phyloP scores from a whole-genome alignment of 2,113 vertebrate genomes.

The Bubo bubo region DNA sequence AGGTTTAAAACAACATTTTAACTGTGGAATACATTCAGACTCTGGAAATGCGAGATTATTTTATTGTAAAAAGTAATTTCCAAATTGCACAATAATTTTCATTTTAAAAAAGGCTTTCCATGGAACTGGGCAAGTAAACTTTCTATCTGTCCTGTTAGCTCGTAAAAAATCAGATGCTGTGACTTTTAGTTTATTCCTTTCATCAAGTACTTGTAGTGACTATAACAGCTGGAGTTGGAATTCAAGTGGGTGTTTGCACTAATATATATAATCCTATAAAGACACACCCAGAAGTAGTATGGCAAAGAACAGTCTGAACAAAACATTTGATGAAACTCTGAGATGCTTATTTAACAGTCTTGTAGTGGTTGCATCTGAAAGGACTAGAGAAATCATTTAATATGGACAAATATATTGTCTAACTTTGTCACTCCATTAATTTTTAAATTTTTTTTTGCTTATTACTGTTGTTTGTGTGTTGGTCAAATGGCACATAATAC shows the following conservation, averaged over 20 bases:
- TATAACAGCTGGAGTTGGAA: slow-evolving; percentile 51
- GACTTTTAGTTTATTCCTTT: slow-evolving; percentile 4
- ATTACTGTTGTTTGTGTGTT: not conserved
- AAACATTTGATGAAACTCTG: not conserved
- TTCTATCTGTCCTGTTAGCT: not conserved
- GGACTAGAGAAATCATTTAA: not conserved
- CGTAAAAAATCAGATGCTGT: not conserved
- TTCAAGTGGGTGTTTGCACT: not conserved
- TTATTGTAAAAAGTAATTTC: not conserved
- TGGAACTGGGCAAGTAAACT: not conserved
- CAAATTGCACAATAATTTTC: not conserved
- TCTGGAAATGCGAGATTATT: not conserved
- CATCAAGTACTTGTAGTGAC: not conserved
- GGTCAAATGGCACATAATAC: not conserved
- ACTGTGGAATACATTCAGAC: not conserved
- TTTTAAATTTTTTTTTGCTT: not conserved
- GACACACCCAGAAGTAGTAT: not conserved
- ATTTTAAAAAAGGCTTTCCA: not conserved
- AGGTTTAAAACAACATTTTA: not conserved
- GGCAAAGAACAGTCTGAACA: not conserved
- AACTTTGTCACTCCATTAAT: not conserved
- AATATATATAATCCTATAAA: not conserved
- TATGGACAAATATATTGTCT: not conserved
- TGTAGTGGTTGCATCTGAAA: not conserved
- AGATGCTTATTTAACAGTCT: not conserved